Base-by-base conservation (phyloP, 1,140 invertebrate genomes). In the Lasioglossum albipes region DNA sequence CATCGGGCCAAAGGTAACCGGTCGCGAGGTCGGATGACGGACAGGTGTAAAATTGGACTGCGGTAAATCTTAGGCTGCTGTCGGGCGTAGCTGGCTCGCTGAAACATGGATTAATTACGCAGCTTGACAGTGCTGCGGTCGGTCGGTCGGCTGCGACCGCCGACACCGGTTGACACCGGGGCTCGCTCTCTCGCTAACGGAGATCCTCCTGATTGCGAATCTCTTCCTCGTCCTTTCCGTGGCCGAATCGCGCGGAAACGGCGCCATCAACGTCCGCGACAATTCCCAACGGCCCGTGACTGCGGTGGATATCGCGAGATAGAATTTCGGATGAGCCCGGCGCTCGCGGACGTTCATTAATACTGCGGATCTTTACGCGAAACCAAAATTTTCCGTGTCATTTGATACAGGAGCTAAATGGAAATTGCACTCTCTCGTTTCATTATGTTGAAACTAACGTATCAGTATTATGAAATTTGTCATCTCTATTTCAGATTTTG, bases 21-120 rank as follows among this genome's bases (percentile, higher is more conserved):
- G 65, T 54, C 74, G 76, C 42, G 81, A 45, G 59, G 66, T 10
- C 27, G n/a, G 36, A 61, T 89, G 84, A 90, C 68, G 67, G 89
- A 90, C 84, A 85, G 82, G 87, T 89, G 88, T 89, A 90, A 90
- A 90, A 90, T 90, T 89, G 85, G 81, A 86, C 84, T 89, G 87
- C 82, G 87, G 87, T 89, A 84, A 84, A 90, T 90, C 88, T 89
- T 89, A 86, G 81, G 85, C 69, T 77, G 78, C 82, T 87, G 83
- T 83, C 84, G 73, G 79, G 79, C 71, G 54, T 79, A 84, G 75
- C 82, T 81, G 74, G 69, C 62, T 73, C 82, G 84, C 66, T 85
- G 87, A 89, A 88, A 87, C 87, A 81, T 71, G 87, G 83, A 90
- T 90, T 89, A 90, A 90, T 90, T 90, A 90, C 83, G 89, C 72